phyloP scores from a whole-genome alignment of 2,888 invertebrate genomes.

The Drosophila nr. medialis region DNA sequence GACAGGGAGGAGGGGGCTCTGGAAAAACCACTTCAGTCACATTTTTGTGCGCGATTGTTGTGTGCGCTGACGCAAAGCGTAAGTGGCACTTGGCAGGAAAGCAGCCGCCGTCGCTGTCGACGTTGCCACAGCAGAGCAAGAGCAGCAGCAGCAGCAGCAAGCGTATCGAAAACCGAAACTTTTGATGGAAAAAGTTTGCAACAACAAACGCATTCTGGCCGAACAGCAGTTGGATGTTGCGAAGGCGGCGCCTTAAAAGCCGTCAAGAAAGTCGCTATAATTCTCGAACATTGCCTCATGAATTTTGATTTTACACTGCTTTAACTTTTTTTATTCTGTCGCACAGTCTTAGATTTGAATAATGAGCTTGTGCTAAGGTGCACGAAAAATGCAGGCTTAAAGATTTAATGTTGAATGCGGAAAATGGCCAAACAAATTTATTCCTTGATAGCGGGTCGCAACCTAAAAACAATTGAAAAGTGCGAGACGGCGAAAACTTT shows the following conservation, averaged over 20 bases:
- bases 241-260: slow-evolving; percentile 43
- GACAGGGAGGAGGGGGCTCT: neutral
- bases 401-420: slow-evolving; percentile 35
- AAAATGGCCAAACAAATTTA: slow-evolving; percentile 47
- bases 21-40: slow-evolving; percentile 63
- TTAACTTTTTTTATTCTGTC: slow-evolving; percentile 11
- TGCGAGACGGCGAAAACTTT: slow-evolving; percentile 48
- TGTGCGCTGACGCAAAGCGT: slow-evolving; percentile 76
- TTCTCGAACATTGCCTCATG: slow-evolving; percentile 70
- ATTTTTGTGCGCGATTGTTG: slow-evolving; percentile 69
- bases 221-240: slow-evolving; percentile 14
- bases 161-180: slow-evolving; percentile 80
- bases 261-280: slow-evolving; percentile 70
- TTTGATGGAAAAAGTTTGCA: slow-evolving; percentile 82
- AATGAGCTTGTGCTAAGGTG: slow-evolving; percentile 63
- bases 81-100: slow-evolving; percentile 70
- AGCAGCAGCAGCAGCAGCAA: slow-evolving; percentile 30
- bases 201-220: slow-evolving; percentile 74
- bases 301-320: slow-evolving; percentile 66
- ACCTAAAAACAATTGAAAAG: slow-evolving; percentile 55
- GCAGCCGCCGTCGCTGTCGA: slow-evolving; percentile 21
- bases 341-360: slow-evolving; percentile 65
- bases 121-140: neutral
- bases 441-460: slow-evolving; percentile 37
- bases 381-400: slow-evolving; percentile 40